These are phyloP conservation scores for Belonocnema kinseyi DNA, from an alignment of 1,140 invertebrate species.

Conservation along the genomic window DNA sequence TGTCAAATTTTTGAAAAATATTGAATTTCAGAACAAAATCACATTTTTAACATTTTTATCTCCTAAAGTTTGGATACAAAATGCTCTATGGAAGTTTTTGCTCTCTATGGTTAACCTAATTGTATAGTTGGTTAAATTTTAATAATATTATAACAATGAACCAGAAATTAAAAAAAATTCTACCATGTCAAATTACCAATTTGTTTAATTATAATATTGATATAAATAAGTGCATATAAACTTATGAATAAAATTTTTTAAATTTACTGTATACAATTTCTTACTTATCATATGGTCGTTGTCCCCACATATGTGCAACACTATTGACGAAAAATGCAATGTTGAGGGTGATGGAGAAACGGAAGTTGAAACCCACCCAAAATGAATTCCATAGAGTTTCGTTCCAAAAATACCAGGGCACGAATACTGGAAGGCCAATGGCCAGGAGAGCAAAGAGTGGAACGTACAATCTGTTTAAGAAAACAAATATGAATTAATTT, in stretches of 20 bases:
- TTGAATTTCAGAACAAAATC: slow-evolving; percentile 70
- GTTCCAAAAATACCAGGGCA: slow-evolving; percentile 90
- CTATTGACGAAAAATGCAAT: slow-evolving; percentile 96
- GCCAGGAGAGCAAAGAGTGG: slow-evolving; percentile 86
- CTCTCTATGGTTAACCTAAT: too few species aligned
- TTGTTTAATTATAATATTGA: too few species aligned
- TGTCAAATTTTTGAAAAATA: slow-evolving; percentile 55
- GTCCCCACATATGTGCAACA: slow-evolving; percentile 92
- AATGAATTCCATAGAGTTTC: slow-evolving; percentile 88
- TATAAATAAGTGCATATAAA: too few species aligned
- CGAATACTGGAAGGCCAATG: slow-evolving; percentile 84
- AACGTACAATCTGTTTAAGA: slow-evolving; percentile 80
- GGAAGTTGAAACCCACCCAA: slow-evolving; percentile 88
- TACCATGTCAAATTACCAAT: too few species aligned
- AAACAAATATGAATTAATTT: not conserved
- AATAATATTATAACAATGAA: too few species aligned
- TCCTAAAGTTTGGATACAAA: too few species aligned
- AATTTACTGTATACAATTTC: slow-evolving; percentile 1
- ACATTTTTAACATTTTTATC: not conserved
- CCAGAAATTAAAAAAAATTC: too few species aligned
- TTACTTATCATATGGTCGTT: slow-evolving; percentile 92
- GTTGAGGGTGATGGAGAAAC: slow-evolving; percentile 90
- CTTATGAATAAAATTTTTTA: too few species aligned
- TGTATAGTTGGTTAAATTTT: too few species aligned
- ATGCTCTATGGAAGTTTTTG: too few species aligned